phyloP scores from a whole-genome alignment of 2,113 vertebrate species.

The Brachypteracias leptosomus region DNA sequence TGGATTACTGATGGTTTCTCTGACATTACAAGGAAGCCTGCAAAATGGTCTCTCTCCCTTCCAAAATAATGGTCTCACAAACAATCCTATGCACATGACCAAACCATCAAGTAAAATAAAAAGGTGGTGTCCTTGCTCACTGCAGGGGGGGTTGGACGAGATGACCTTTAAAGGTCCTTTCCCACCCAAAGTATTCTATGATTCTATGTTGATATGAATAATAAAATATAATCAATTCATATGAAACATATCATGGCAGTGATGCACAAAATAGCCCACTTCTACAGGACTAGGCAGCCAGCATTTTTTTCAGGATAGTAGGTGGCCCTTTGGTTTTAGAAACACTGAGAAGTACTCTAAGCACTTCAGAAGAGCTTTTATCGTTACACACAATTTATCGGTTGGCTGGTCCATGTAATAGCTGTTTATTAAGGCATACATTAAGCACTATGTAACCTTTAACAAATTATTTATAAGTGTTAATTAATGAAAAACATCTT shows the following conservation, averaged over 20 bases:
- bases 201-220: neutral
- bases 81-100: neutral
- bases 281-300: neutral
- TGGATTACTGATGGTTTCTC: neutral
- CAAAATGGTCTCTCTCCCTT: neutral
- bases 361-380: neutral
- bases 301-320: neutral
- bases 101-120: neutral
- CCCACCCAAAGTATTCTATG: too few species aligned
- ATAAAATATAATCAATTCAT: neutral
- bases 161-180: too few species aligned
- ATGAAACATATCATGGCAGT: neutral
- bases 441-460: neutral
- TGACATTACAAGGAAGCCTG: neutral
- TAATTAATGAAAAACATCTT: conserved; percentile 35
- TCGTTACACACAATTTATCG: neutral
- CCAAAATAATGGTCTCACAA: neutral
- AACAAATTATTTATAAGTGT: conserved; percentile 4
- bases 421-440: neutral
- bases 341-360: neutral
- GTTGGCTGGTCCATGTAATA: neutral
- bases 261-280: neutral
- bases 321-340: neutral
- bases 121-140: too few species aligned
- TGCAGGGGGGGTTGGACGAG: too few species aligned